Evolutionary conservation across 2,797 vertebrate genomes (phyloP).

Genomic region (Chelonia mydas): DNA sequence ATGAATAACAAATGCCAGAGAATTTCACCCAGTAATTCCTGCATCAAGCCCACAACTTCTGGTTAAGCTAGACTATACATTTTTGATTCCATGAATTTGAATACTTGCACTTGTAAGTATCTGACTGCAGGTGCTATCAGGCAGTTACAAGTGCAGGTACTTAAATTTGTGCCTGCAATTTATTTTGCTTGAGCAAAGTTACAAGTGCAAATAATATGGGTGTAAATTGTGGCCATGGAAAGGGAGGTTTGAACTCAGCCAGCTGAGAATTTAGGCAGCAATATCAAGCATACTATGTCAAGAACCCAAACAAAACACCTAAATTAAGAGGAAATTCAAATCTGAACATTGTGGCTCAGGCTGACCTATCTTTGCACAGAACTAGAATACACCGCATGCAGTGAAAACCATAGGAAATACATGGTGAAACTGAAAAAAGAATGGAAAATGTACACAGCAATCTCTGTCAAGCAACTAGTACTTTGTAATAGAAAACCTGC

Average conservation of each 20-base stretch:
- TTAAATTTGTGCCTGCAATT: neutral
- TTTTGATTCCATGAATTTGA: neutral
- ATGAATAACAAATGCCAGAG: neutral
- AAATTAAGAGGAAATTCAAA: neutral
- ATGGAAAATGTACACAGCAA: neutral
- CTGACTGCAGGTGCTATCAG: neutral
- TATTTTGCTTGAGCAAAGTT: neutral
- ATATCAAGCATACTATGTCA: neutral
- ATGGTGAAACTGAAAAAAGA: neutral
- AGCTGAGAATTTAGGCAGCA: fast-evolving
- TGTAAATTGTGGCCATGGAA: neutral
- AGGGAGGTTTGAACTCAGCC: neutral
- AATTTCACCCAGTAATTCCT: neutral
- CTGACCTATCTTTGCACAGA: neutral
- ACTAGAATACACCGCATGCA: neutral
- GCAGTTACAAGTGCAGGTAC: neutral
- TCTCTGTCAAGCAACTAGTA: neutral
- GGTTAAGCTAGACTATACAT: neutral
- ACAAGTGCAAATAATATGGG: neutral
- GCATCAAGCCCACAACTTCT: neutral
- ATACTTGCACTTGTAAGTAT: neutral
- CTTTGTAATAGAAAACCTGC: neutral
- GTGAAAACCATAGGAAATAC: neutral
- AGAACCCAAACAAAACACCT: neutral
- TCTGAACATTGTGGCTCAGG: neutral